A percentile compares a stretch with the other conserved stretches of the same genome.
phyloP scores from a whole-genome alignment of 2,797 vertebrate species.

The Bovichtus diacanthus region DNA sequence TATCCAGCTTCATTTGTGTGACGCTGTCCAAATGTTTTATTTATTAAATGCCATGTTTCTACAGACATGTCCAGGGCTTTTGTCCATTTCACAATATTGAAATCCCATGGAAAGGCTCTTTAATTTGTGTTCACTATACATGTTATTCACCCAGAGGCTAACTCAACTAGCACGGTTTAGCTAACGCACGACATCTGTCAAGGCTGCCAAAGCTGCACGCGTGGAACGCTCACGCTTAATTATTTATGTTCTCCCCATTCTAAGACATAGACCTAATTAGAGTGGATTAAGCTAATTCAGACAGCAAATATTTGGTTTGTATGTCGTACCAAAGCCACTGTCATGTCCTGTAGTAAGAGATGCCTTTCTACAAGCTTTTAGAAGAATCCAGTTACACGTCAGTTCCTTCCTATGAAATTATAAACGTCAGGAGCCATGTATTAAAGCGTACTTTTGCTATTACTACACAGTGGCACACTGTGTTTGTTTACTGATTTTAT shows the following conservation, averaged over 20 bases:
- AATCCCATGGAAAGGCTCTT: too few species aligned
- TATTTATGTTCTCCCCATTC: not conserved
- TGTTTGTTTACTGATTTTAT: slow-evolving; percentile 53
- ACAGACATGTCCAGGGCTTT: too few species aligned
- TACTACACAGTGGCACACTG: slow-evolving; percentile 29
- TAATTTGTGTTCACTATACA: too few species aligned
- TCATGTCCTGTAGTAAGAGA: not conserved
- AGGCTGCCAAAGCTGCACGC: not conserved
- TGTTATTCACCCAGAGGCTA: not conserved
- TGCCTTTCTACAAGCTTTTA: not conserved
- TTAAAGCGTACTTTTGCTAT: slow-evolving; percentile 1
- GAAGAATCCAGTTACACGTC: not conserved
- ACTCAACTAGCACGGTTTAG: not conserved
- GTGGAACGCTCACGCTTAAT: not conserved
- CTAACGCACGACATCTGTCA: not conserved
- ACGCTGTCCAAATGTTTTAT: too few species aligned
- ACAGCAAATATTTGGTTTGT: not conserved
- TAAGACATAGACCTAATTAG: not conserved
- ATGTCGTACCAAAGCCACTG: not conserved
- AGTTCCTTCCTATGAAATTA: not conserved
- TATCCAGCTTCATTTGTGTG: too few species aligned
- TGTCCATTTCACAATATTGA: too few species aligned
- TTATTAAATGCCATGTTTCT: too few species aligned
- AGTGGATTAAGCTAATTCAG: too few species aligned
- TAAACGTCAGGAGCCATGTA: slow-evolving; percentile 3